Conservation (phyloP, 2,113 vertebrate species). For the Labrus mixtus region DNA sequence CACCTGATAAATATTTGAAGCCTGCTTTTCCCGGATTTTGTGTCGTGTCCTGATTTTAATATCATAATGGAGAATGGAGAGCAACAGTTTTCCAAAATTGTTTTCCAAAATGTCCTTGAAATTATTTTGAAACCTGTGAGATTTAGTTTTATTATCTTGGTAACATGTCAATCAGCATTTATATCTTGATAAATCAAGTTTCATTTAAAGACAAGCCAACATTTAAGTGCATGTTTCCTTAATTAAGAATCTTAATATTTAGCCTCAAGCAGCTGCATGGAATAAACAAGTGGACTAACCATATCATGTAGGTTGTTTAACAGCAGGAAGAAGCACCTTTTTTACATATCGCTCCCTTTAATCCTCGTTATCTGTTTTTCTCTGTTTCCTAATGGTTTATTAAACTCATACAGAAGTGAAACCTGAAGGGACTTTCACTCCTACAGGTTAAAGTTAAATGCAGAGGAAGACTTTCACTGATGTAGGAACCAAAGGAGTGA, state of each 20-base stretch:
- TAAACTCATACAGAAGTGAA: constrained; percentile 19
- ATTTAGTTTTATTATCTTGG: no score
- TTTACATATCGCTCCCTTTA: not conserved
- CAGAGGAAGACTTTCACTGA: constrained; percentile 12
- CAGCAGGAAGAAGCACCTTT: not conserved
- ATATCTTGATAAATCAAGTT: not conserved
- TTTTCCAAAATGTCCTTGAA: no score
- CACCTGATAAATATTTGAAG: no score
- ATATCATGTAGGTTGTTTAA: constrained; percentile 14
- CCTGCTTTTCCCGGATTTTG: no score
- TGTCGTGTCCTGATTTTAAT: no score
- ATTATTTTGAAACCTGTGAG: no score
- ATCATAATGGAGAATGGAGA: no score
- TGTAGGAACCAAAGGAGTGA: not conserved
- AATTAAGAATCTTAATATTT: no score
- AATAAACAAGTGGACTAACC: no score
- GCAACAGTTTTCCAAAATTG: no score
- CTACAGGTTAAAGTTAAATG: not conserved
- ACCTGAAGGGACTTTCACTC: constrained; percentile 2
- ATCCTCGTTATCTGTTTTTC: constrained; percentile 13
- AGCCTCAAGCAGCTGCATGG: not conserved
- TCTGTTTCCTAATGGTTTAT: constrained; percentile 2
- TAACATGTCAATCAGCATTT: no score
- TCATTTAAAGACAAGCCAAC: not conserved
- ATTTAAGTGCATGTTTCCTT: not conserved